Evolutionary conservation across 2,797 vertebrate species (phyloP).

Genomic region (Myiotriccus ornatus): DNA sequence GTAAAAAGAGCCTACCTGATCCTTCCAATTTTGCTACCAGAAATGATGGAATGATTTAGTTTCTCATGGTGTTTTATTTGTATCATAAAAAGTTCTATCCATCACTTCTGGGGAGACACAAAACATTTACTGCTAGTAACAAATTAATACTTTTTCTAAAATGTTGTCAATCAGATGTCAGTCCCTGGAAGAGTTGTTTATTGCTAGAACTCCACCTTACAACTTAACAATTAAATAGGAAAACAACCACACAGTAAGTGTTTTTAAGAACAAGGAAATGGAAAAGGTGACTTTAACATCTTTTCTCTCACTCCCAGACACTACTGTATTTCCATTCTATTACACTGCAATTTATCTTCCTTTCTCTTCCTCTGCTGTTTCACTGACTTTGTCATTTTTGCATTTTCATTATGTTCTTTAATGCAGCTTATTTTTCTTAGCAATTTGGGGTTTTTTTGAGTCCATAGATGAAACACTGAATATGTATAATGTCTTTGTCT

Average conservation of each 20-base stretch:
- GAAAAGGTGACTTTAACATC: neutral
- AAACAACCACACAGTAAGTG: neutral
- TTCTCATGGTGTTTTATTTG: constrained; percentile 12
- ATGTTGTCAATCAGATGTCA: constrained; percentile 44
- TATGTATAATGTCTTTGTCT: neutral
- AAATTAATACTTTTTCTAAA: constrained; percentile 40
- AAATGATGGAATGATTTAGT: constrained; percentile 21
- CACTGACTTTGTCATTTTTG: neutral
- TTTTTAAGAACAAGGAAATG: neutral
- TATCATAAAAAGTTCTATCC: constrained; percentile 14
- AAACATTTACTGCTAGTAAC: constrained; percentile 10
- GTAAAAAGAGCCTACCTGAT: neutral
- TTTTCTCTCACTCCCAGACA: neutral
- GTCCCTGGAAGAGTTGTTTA: neutral
- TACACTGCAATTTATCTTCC: neutral
- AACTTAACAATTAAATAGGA: constrained; percentile 18
- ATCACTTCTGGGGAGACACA: neutral
- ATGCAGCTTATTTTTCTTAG: neutral
- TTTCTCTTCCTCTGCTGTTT: neutral
- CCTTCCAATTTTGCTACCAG: neutral
- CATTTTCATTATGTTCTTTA: neutral
- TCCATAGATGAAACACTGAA: neutral
- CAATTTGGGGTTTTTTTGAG: neutral
- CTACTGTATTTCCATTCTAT: neutral
- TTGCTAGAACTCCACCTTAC: neutral